Percentiles rank a stretch among this genome's conserved stretches.
phyloP scores from a whole-genome alignment of 2,797 vertebrate species.

The Centropyge bicolor region DNA sequence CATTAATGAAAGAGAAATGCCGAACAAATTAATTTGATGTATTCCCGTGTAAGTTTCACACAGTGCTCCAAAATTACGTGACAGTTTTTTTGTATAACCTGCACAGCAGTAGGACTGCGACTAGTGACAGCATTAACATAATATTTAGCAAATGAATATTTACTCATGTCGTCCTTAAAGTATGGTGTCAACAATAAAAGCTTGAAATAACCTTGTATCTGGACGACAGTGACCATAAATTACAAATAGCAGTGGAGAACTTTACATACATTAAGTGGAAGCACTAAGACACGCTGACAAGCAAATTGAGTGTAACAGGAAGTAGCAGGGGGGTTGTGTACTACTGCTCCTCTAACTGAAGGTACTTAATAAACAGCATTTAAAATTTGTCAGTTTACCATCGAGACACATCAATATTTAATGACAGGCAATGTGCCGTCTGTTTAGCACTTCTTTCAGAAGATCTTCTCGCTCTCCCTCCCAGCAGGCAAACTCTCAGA shows the following conservation, averaged over 20 bases:
- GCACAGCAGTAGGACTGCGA: conserved; percentile 1
- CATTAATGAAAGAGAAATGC: conserved; percentile 51
- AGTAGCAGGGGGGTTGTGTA: conserved; percentile 38
- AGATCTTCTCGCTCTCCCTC: conserved; percentile 20
- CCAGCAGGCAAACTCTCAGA: conserved; percentile 37
- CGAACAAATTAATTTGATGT: conserved; percentile 36
- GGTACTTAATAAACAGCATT: conserved; percentile 63
- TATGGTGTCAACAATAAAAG: conserved; percentile 19
- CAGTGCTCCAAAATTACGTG: background rate
- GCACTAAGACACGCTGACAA: conserved; percentile 18
- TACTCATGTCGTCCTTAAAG: background rate
- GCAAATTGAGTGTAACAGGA: conserved; percentile 47
- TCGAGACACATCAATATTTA: conserved; percentile 59
- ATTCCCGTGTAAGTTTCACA: conserved; percentile 30
- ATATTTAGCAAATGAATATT: conserved; percentile 14
- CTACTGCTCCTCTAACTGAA: conserved; percentile 35
- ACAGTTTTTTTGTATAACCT: conserved; percentile 1
- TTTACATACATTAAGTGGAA: conserved; percentile 19
- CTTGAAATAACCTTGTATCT: conserved; percentile 11
- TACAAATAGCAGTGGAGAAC: conserved; percentile 16
- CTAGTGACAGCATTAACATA: background rate
- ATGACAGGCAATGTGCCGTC: conserved; percentile 31
- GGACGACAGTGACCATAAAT: conserved; percentile 11
- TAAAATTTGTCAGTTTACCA: conserved; percentile 57
- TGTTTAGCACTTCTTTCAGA: conserved; percentile 45